Conservation (phyloP, 2,888 invertebrate genomes). For the Alentia gelatinosa region DNA sequence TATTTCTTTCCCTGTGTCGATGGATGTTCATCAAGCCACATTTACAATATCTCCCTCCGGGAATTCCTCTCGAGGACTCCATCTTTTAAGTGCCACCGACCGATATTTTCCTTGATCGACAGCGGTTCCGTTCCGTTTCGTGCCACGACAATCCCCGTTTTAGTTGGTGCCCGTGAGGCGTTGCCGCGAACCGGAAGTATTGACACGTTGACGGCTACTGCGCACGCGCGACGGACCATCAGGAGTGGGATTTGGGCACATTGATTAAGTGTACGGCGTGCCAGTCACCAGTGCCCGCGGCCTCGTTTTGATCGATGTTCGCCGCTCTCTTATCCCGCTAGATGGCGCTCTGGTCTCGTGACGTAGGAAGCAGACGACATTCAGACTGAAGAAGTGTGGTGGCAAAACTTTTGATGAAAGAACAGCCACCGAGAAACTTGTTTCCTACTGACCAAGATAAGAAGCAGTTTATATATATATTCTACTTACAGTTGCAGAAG, state of each 20-base stretch:
- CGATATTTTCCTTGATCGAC: not conserved
- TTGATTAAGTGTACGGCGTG: not conserved
- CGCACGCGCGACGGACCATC: not conserved
- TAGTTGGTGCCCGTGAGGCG: not conserved
- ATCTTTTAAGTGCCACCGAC: not conserved
- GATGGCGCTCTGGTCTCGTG: not conserved
- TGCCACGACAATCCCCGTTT: not conserved
- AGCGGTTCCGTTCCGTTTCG: not conserved
- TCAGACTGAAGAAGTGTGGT: too few species aligned
- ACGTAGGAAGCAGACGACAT: too few species aligned
- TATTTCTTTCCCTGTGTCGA: too few species aligned
- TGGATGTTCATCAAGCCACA: too few species aligned
- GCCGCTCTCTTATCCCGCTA: not conserved
- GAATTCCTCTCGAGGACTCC: not conserved
- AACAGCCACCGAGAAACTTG: too few species aligned
- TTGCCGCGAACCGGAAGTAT: not conserved
- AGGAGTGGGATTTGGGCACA: not conserved
- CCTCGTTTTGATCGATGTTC: conserved; percentile 2
- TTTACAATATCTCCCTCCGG: too few species aligned
- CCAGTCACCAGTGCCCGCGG: not conserved
- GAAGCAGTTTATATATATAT: too few species aligned
- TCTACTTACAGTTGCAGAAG: too few species aligned
- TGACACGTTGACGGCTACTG: not conserved
- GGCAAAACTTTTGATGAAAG: too few species aligned
- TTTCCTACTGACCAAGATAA: too few species aligned